Base-by-base conservation (phyloP, 2,888 invertebrate species). In the Cantharis rufa region DNA sequence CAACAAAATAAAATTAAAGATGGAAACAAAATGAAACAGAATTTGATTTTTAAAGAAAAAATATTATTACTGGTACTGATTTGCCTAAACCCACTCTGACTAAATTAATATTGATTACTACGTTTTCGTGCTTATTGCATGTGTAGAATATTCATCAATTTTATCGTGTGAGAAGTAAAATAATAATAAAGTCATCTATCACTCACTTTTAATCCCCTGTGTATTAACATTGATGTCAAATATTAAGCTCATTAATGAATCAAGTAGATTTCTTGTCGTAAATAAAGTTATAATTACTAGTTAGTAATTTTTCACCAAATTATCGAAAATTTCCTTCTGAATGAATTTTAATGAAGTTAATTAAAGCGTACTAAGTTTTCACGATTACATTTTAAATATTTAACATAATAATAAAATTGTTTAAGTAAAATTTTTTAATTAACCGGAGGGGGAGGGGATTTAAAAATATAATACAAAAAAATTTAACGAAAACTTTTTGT, bases 101-200 rank as follows among this genome's bases (percentile, higher is more conserved):
- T n/a, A 48, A 48, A 48, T 48, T 48, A 48, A 48, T 48, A 48
- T 48, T n/a, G 48, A 48, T 48, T 48, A 48, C n/a, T 48, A 48
- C 0, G n/a, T n/a, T 48, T 48, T 48, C 9, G n/a, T 48, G n/a
- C n/a, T 48, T 48, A 48, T 48, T 48, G 9, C 48, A n/a, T n/a
- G 48, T n/a, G 9, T 48, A 48, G 48, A 48, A 48, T 48, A 48
- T 48, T 48, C 48, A 48, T n/a, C 48, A 48, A 48, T n/a, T 48
- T 48, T 48, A 48, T n/a, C 48, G 48, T 7, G 48, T 48, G 48
- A 13, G 48, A 66, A 72, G 16, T 28, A 72, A 64, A 72, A 48
- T 16, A 66, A 64, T 24, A 72, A 72, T 72, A 66, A 66, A 72
- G 72, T 64, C 66, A 72, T 72, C 72, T 72, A 72, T 72, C 72